Base-by-base conservation (phyloP, 2,888 invertebrate genomes). In the Oconnorella tubifera region DNA sequence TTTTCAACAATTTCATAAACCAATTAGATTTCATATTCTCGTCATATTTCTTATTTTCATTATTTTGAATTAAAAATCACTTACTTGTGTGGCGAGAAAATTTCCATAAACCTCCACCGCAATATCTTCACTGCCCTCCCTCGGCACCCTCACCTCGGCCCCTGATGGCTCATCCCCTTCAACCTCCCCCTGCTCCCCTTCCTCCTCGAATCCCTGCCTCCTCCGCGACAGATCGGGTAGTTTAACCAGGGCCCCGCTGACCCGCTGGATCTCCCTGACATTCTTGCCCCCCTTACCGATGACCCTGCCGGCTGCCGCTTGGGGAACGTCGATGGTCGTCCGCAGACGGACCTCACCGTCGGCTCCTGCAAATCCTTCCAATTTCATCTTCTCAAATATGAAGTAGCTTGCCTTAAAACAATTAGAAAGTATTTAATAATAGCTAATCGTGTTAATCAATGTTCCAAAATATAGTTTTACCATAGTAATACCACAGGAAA, bases 361-460 rank as follows among this genome's bases (percentile, higher is more conserved):
- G 64, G 78, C 74, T 57, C 76, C 76, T 49, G 78, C 74, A 66
- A 77, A 77, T 51, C 77, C 79, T 66, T 80, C 80, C 81, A 95
- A 94, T 74, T 95, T 88, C 89, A 98, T 92, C 83, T 97, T 96
- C 81, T 96, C 95, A 82, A 94, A 97, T 80, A 98, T 95, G 85
- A 94, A 89, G 84, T 92, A 97, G 84, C 96, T 96, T 66, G 97
- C 97, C 90, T 91, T n/a, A n/a, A n/a, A n/a, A 83, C n/a, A 84
- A 85, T n/a, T n/a, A 62, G 48, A 23, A 62, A 33, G 23, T 53
- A 58, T 32, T 48, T 19, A 4, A 51, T 28, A 28, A 2, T n/a
- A 27, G 28, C 28, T 49, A 25, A 0, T 49, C n/a, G n/a, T n/a
- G n/a, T n/a, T n/a, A n/a, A n/a, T n/a, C n/a, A n/a, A n/a, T n/a